phyloP scores from a whole-genome alignment of 1,140 invertebrate genomes.

The Geopemphigus sp. region DNA sequence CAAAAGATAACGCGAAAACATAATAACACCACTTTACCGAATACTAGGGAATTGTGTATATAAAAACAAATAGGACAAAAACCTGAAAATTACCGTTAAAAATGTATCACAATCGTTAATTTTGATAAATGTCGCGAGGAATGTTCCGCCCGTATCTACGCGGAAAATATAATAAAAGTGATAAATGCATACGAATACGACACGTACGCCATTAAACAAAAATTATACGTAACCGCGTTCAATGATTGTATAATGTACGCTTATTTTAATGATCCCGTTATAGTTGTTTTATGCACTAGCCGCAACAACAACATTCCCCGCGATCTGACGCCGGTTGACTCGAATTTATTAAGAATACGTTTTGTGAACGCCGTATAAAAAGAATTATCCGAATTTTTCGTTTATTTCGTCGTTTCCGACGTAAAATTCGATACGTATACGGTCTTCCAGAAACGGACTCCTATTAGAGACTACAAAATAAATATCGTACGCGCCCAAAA shows the following conservation, averaged over 20 bases:
- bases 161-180: background rate
- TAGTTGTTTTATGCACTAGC: background rate
- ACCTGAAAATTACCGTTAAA: background rate
- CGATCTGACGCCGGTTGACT: too few relatives aligned
- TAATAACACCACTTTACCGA: background rate
- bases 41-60: background rate
- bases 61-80: background rate
- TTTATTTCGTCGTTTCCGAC: too few relatives aligned
- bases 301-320: too few relatives aligned
- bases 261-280: slow-evolving; percentile 1
- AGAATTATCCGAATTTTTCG: too few relatives aligned
- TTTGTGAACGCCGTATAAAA: too few relatives aligned
- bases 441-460: too few relatives aligned
- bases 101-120: background rate
- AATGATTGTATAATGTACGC: background rate
- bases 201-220: background rate
- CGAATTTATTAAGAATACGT: too few relatives aligned
- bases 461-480: too few relatives aligned
- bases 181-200: background rate
- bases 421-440: too few relatives aligned
- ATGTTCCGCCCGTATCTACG: background rate
- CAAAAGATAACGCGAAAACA: background rate
- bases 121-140: slow-evolving; percentile 19
- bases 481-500: too few relatives aligned
- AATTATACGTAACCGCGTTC: background rate